Evolutionary conservation across 92 coral and sea anemone genomes (phyloP).

Genomic region (Palythoa heliodiscus): DNA sequence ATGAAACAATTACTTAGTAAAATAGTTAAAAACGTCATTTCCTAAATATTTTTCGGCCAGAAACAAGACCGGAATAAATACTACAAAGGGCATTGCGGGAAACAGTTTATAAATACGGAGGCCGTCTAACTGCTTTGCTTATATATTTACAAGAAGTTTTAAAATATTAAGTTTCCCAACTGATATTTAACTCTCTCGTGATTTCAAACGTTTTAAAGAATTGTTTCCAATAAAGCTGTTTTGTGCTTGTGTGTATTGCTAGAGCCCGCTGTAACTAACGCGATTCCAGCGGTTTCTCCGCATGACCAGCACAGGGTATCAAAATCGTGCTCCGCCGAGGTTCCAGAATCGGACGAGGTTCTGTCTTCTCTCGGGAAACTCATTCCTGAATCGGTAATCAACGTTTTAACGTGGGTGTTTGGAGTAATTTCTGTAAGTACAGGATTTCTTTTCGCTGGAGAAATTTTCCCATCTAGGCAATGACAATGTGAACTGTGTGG

Average conservation of each 20-base stretch:
- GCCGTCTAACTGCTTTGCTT: neutral
- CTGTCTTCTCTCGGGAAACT: neutral
- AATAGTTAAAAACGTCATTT: neutral
- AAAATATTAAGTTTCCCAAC: neutral
- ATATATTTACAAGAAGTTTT: neutral
- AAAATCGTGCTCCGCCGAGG: constrained; percentile 28
- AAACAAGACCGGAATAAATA: neutral
- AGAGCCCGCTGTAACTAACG: constrained; percentile 25
- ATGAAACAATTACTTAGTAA: neutral
- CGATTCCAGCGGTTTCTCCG: constrained; percentile 39
- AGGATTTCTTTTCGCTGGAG: neutral
- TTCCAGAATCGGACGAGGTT: constrained; percentile 16
- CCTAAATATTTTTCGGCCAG: neutral
- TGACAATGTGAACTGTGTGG: constrained; percentile 14
- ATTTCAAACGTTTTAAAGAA: constrained; percentile 1
- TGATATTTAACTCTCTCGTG: neutral
- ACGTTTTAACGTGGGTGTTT: neutral
- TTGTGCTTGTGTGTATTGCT: constrained; percentile 10
- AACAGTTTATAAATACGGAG: neutral
- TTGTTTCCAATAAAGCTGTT: constrained; percentile 24
- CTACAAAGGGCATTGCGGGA: neutral
- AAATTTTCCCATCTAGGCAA: neutral
- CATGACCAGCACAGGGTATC: constrained; percentile 44
- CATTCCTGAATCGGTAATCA: constrained; percentile 20
- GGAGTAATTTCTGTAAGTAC: neutral